Evolutionary conservation across 2,888 invertebrate species (phyloP).

Genomic region (Hyalella azteca): DNA sequence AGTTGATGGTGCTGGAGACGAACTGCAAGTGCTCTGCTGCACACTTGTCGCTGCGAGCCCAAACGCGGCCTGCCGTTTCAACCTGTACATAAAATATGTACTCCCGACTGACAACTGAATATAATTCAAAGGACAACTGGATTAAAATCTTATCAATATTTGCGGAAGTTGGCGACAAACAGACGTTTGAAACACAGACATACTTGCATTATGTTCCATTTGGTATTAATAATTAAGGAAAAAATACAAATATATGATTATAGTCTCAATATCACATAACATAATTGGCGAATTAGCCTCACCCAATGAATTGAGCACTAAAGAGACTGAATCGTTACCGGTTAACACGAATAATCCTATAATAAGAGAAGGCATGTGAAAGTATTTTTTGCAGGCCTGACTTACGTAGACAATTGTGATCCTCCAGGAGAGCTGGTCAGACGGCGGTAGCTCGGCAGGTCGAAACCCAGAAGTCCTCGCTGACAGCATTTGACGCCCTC

Average conservation of each 20-base stretch:
- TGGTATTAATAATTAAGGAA: too few relatives aligned
- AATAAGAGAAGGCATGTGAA: background rate
- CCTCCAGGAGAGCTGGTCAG: slow-evolving; percentile 23
- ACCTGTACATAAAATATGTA: slow-evolving; percentile 25
- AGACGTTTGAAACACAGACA: too few relatives aligned
- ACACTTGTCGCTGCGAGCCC: slow-evolving; percentile 37
- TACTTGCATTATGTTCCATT: too few relatives aligned
- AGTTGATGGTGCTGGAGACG: slow-evolving; percentile 15
- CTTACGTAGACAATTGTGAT: background rate
- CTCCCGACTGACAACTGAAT: too few relatives aligned
- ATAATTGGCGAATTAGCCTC: too few relatives aligned
- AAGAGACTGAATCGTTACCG: too few relatives aligned
- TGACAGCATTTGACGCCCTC: background rate
- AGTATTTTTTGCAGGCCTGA: background rate
- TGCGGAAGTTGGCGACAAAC: too few relatives aligned
- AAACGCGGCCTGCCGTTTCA: slow-evolving; percentile 35
- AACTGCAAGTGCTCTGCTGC: background rate
- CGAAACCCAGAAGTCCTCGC: background rate
- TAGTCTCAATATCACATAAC: too few relatives aligned
- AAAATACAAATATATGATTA: too few relatives aligned
- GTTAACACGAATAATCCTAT: background rate
- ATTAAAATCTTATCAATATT: too few relatives aligned
- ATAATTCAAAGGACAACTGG: too few relatives aligned
- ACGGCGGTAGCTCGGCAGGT: background rate
- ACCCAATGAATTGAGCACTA: too few relatives aligned